Conservation (phyloP, 2,888 invertebrate genomes). For the Hirtodrosophila duncani region DNA sequence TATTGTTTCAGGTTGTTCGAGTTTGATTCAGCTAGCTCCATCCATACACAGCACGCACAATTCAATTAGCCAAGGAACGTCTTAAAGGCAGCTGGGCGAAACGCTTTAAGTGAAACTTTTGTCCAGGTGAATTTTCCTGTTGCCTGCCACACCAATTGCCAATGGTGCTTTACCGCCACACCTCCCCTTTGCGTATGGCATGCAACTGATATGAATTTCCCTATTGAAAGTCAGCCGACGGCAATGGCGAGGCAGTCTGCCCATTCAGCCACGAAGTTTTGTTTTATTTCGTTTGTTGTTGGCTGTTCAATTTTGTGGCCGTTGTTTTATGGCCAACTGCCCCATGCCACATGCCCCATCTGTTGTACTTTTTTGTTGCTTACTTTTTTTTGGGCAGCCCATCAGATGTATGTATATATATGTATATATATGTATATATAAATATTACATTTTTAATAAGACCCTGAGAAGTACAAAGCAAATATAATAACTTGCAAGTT, state of each 20-base stretch:
- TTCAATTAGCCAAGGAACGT: slow-evolving; percentile 59
- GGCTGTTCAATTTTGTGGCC: slow-evolving; percentile 65
- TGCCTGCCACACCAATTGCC: neutral
- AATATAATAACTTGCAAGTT: slow-evolving; percentile 72
- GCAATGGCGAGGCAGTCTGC: slow-evolving; percentile 43
- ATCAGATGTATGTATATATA: too few species aligned
- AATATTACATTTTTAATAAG: slow-evolving; percentile 70
- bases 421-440: too few species aligned
- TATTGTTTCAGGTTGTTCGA: slow-evolving; percentile 29
- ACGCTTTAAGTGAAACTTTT: slow-evolving; percentile 31
- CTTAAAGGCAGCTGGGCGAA: slow-evolving; percentile 37
- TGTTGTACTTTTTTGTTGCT: slow-evolving; percentile 19
- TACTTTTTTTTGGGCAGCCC: slow-evolving; percentile 34
- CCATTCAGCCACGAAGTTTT: slow-evolving; percentile 34
- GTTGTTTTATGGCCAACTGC: slow-evolving; percentile 60
- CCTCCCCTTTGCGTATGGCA: too few species aligned
- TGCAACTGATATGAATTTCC: slow-evolving; percentile 69
- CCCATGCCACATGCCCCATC: slow-evolving; percentile 10
- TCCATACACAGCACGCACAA: slow-evolving; percentile 28
- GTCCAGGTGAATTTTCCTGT: slow-evolving; percentile 11
- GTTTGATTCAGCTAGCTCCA: too few species aligned
- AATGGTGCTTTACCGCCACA: slow-evolving; percentile 1
- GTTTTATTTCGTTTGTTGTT: slow-evolving; percentile 31
- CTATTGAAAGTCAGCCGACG: slow-evolving; percentile 70
- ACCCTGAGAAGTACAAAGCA: slow-evolving; percentile 69